Evolutionary conservation across 2,797 vertebrate species (phyloP), one percentile per base, ranked within the genome.

Genomic region (Catharus ustulatus): DNA sequence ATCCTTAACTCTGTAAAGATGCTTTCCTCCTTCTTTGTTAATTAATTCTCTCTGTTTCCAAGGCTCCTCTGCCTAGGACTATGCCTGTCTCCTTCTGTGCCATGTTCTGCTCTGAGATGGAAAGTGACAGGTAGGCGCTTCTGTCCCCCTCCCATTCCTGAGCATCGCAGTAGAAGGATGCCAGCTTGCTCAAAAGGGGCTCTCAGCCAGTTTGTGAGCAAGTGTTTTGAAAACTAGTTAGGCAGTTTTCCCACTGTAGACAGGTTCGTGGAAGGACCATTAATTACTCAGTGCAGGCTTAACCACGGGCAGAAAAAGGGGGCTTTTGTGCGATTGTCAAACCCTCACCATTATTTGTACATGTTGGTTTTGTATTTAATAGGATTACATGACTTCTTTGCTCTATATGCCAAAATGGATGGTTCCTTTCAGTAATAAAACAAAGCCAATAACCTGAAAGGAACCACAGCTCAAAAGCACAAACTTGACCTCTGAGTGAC

Each of bases 341-440:
- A 77, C 87, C 90, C 55, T 96, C 86, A 40, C 96, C 95, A 85
- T 97, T 97, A 97, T 97, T 97, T 95, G 96, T 96, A 97, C 95
- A 91, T 97, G 97, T 96, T 97, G 90, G 97, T 93, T 96, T 95
- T 96, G 93, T 93, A 87, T 91, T 90, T 94, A 96, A 97, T 96
- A 91, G 95, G 95, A 97, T 97, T 96, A 97, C 96, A 87, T 67
- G 94, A 93, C 94, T 87, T 95, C 96, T 97, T 96, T 96, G 94
- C 95, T 90, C 78, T 96, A 94, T 89, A 91, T 91, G 93, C 88
- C 82, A 95, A 96, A 97, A 97, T 96, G 95, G 97, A 96, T 96
- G 96, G 97, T 92, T 97, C 94, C 86, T 96, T 96, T 98, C 96
- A 96, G 95, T 95, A 94, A 97, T 97, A 97, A 98, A 97, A 97